A percentile compares a stretch with the other conserved stretches of the same genome.
These are phyloP conservation scores for Hypsibius dujardini DNA, from an alignment of 1,140 invertebrate species.

Conservation along the genomic window DNA sequence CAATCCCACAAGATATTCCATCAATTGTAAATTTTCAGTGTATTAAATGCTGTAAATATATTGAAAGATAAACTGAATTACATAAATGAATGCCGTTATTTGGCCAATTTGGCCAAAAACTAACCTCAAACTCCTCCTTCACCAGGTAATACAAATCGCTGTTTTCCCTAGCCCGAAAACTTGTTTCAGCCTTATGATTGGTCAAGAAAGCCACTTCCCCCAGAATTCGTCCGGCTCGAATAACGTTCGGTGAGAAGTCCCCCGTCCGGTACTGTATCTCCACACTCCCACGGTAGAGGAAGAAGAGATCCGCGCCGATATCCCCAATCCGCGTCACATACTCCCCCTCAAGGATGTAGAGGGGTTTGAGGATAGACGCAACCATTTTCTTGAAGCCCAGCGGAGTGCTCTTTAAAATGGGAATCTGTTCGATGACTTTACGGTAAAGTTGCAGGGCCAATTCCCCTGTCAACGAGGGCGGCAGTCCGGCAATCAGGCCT, in stretches of 20 bases:
- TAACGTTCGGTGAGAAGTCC: not conserved
- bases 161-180: conserved; percentile 8
- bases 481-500: conserved; percentile 19
- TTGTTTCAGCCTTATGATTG: conserved; percentile 1
- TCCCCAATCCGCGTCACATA: too few relatives aligned
- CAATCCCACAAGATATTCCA: too few relatives aligned
- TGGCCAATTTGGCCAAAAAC: too few relatives aligned
- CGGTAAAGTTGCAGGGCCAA: conserved; percentile 19
- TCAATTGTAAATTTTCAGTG: too few relatives aligned
- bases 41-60: too few relatives aligned
- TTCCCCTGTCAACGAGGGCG: conserved; percentile 18
- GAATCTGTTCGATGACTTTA: conserved; percentile 20
- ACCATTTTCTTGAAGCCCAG: conserved; percentile 21
- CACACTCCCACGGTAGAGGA: too few relatives aligned
- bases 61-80: too few relatives aligned
- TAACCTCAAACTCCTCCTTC: conserved; percentile 17
- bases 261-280: too few relatives aligned
- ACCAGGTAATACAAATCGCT: conserved; percentile 17
- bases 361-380: conserved; percentile 19
- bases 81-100: too few relatives aligned
- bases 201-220: conserved; percentile 21
- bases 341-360: not conserved
- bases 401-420: conserved; percentile 19
- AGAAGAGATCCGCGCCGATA: too few relatives aligned
- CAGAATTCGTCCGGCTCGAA: conserved; percentile 19